Conservation (phyloP, 2,888 invertebrate genomes). For the Acronicta aceris region DNA sequence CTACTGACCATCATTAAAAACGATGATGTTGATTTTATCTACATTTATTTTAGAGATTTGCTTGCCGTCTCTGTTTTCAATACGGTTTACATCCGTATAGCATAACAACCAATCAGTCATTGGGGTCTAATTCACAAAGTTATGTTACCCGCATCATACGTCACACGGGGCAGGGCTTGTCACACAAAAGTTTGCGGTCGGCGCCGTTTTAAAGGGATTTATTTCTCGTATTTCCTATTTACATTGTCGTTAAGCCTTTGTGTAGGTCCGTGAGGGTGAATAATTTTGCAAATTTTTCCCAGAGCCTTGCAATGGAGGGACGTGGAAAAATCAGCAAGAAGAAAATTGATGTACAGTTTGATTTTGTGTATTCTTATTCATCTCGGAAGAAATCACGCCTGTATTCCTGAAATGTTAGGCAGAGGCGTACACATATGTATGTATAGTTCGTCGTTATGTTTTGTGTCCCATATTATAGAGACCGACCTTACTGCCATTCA, state of each 20-base stretch:
- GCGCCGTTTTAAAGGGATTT: not conserved
- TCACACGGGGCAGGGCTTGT: conserved; percentile 7
- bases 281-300: not conserved
- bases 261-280: not conserved
- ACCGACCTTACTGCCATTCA: too few relatives aligned
- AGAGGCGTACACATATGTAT: too few relatives aligned
- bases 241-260: conserved; percentile 2
- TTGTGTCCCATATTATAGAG: too few relatives aligned
- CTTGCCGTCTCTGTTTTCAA: not conserved
- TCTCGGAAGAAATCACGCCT: too few relatives aligned
- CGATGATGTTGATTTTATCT: not conserved
- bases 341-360: too few relatives aligned
- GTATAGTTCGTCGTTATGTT: too few relatives aligned
- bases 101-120: conserved; percentile 10
- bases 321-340: too few relatives aligned
- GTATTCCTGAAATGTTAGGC: too few relatives aligned
- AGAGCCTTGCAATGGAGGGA: too few relatives aligned
- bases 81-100: not conserved
- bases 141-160: conserved; percentile 19
- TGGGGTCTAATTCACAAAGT: conserved; percentile 8
- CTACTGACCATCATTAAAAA: too few relatives aligned
- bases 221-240: not conserved
- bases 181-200: conserved; percentile 10
- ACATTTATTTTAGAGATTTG: too few relatives aligned
- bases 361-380: too few relatives aligned